Conservation (phyloP, 2,888 invertebrate genomes). For the Synergus laeviventris region DNA sequence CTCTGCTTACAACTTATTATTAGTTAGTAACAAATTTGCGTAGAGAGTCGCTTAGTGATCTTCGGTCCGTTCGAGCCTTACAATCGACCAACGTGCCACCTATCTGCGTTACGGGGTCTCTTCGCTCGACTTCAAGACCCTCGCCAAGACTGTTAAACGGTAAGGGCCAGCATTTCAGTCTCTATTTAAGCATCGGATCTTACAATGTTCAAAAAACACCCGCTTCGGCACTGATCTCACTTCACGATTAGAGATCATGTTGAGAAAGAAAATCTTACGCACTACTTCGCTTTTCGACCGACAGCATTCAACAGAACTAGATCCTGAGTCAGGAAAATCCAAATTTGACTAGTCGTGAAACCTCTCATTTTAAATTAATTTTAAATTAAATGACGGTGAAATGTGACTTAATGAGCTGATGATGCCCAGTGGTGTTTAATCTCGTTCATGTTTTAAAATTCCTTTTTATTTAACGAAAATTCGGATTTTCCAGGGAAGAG, state of each 20-base stretch:
- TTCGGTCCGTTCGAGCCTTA: constrained; percentile 65
- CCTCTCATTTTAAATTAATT: too few species aligned
- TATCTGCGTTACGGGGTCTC: constrained; percentile 53
- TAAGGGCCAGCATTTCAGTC: constrained; percentile 51
- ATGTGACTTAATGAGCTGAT: too few species aligned
- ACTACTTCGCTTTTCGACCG: constrained; percentile 26
- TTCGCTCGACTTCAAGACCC: constrained; percentile 55
- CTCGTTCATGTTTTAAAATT: too few species aligned
- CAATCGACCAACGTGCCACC: constrained; percentile 66
- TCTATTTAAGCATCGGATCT: constrained; percentile 30
- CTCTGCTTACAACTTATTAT: constrained; percentile 54
- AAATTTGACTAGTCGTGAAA: background rate
- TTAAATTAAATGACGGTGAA: too few species aligned
- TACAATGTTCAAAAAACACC: constrained; percentile 13
- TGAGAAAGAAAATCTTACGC: background rate
- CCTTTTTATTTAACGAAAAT: background rate
- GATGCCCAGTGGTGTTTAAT: too few species aligned
- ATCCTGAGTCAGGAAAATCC: constrained; percentile 3
- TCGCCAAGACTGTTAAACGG: constrained; percentile 61
- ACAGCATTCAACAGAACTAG: background rate
- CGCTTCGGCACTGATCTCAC: constrained; percentile 19
- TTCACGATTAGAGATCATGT: constrained; percentile 26
- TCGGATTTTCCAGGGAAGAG: background rate
- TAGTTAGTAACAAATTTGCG: constrained; percentile 69
- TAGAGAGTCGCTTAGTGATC: constrained; percentile 62